These are phyloP conservation scores for Pollicipes pollicipes DNA, from an alignment of 1,140 invertebrate species.

Conservation along the genomic window DNA sequence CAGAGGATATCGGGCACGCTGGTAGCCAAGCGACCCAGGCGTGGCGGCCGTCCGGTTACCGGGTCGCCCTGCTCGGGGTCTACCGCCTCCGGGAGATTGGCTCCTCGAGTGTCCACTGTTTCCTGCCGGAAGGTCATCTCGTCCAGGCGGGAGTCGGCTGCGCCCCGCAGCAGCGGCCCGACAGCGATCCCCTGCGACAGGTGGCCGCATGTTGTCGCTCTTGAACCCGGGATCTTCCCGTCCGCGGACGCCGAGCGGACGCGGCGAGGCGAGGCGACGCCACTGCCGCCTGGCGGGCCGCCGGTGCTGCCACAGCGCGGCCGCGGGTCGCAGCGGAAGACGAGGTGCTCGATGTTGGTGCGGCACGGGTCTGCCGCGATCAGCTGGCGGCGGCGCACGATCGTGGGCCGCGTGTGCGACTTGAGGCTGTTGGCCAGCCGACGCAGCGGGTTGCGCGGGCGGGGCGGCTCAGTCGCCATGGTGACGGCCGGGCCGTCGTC, in stretches of 20 bases:
- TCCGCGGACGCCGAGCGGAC: not conserved
- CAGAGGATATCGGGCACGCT: not conserved
- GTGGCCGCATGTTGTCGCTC: not conserved
- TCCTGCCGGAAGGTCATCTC: not conserved
- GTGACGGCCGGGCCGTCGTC: not conserved
- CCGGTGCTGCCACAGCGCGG: not conserved
- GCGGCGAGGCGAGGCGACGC: not conserved
- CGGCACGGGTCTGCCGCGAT: slow-evolving; percentile 11
- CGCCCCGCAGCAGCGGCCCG: not conserved
- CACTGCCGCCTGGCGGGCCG: not conserved
- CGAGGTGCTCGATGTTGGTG: slow-evolving; percentile 14
- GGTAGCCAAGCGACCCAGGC: not conserved
- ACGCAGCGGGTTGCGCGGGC: not conserved
- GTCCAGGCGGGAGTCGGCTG: not conserved
- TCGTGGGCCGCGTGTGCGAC: not conserved
- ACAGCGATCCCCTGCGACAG: not conserved
- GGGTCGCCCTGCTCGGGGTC: not conserved
- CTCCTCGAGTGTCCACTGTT: not conserved
- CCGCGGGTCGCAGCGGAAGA: slow-evolving; percentile 9
- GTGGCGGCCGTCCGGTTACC: no score
- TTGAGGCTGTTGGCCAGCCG: not conserved
- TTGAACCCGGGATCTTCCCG: not conserved
- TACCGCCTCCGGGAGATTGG: not conserved
- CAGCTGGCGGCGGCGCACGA: not conserved
- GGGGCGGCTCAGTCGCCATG: not conserved